These are phyloP conservation scores for Trichonephila clavipes DNA, from an alignment of 1,140 invertebrate genomes.

Conservation along the genomic window DNA sequence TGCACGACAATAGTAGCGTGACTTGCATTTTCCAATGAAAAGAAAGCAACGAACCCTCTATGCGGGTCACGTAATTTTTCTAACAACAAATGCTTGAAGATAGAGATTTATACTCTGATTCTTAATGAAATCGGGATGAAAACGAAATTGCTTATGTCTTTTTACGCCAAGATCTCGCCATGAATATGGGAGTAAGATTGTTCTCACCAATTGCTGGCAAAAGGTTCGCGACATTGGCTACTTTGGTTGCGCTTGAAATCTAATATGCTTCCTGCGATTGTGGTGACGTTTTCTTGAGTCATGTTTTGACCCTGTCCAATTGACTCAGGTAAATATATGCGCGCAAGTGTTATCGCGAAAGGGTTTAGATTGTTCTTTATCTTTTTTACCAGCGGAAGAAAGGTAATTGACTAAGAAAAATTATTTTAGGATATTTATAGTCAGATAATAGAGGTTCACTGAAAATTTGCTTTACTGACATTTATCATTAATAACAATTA, in stretches of 20 bases:
- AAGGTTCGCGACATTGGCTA: neutral
- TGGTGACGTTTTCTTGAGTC: constrained; percentile 1
- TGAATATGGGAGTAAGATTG: neutral
- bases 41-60: neutral
- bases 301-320: neutral
- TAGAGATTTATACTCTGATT: constrained; percentile 36
- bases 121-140: neutral
- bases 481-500: too few species aligned
- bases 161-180: neutral
- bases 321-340: neutral
- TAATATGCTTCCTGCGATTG: constrained; percentile 62
- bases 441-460: too few species aligned
- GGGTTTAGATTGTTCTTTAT: neutral
- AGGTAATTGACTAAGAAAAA: neutral
- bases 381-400: neutral
- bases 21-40: neutral
- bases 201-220: constrained; percentile 43
- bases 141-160: neutral
- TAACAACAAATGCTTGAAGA: neutral
- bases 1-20: neutral
- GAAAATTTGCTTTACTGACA: neutral
- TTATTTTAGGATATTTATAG: neutral
- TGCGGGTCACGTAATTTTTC: neutral
- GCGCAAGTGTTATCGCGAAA: neutral
- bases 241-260: constrained; percentile 7